Evolutionary conservation across 2,113 vertebrate species (phyloP), one percentile per base, ranked within the genome.

Genomic region (Clarias gariepinus): DNA sequence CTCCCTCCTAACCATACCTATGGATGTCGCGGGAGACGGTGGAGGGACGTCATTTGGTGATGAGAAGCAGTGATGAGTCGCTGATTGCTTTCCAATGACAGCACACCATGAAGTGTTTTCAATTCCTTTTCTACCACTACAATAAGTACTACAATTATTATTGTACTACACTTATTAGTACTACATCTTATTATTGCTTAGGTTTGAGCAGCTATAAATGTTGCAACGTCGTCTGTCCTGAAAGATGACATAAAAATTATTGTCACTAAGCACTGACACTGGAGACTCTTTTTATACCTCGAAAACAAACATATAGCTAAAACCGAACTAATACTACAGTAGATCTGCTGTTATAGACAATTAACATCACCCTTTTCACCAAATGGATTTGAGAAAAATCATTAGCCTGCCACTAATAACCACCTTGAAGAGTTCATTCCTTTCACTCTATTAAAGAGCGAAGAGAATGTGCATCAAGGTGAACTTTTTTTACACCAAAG

Each of bases 401-500:
- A 16, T 69, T 69, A 2, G 15, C 5, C 30, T 69, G 15, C 33
- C n/a, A n/a, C n/a, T n/a, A n/a, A n/a, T n/a, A n/a, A n/a, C 6
- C 84, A 63, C 7, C 69, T 57, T 28, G 21, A 25, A 53, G 21
- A 68, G 52, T 30, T 21, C 47, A 3, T 80, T 80, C 28, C 1
- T 36, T 41, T 61, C 16, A 36, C 55, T 80, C 78, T 60, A 13
- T 58, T 60, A 41, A 21, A 4, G 41, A 15, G 30, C 78, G 60
- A 80, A 57, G 78, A 23, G 55, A 60, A 23, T 36, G 36, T 61
- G 16, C 23, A 30, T 77, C 55, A 76, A 83, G 36, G 41, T 82
- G 33, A 83, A n/a, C 41, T 53, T 28, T 53, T 15, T 53, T 77
- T n/a, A 76, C n/a, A 84, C 18, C 33, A 73, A 33, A 74, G 83